Evolutionary conservation across 2,113 vertebrate genomes (phyloP).

Genomic region (Glaucomys volans): DNA sequence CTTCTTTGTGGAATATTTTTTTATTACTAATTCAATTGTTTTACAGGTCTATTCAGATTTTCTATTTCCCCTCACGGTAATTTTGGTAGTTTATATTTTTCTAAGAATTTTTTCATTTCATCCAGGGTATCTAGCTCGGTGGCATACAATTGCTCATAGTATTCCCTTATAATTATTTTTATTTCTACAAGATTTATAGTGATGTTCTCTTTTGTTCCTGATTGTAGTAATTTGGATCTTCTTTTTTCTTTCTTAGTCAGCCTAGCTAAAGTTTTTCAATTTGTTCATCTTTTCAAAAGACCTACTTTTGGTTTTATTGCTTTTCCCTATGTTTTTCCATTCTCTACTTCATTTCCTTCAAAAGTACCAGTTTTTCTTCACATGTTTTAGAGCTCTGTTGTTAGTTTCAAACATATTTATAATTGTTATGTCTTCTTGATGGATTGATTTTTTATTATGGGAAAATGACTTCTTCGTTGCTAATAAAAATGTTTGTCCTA

Average conservation of each 20-base stretch:
- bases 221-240: not conserved
- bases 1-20: not conserved
- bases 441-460: not conserved
- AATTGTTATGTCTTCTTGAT: not conserved
- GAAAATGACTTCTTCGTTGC: not conserved
- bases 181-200: not conserved
- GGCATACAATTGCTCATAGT: not conserved
- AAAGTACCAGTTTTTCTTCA: not conserved
- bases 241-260: not conserved
- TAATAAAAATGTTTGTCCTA: not conserved
- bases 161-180: not conserved
- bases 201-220: not conserved
- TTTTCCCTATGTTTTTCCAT: constrained; percentile 4
- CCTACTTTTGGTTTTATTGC: not conserved
- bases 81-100: not conserved
- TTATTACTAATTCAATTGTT: not conserved
- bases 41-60: too few relatives aligned
- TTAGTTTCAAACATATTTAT: not conserved
- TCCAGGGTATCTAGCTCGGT: not conserved
- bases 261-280: not conserved
- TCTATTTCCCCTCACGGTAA: too few relatives aligned
- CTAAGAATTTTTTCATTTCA: not conserved
- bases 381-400: not conserved
- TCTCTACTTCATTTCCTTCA: not conserved
- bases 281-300: not conserved